Percentiles rank a stretch among this genome's conserved stretches.
Conservation (phyloP, 2,797 vertebrate species). For the Urosaurus nigricauda region DNA sequence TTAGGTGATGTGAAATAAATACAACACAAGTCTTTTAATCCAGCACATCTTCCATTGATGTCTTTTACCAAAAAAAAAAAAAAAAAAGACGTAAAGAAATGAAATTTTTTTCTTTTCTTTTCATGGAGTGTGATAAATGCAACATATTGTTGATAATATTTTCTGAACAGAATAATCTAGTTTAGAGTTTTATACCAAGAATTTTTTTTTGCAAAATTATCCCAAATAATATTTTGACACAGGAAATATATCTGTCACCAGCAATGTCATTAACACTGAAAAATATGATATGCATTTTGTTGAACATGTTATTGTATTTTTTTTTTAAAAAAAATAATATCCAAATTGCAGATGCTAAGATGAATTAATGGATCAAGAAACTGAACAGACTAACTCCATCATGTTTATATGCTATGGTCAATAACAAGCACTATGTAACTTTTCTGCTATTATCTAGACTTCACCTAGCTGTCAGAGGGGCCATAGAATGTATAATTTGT, state of each 20-base stretch:
- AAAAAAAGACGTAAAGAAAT: not conserved
- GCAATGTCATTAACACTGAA: not conserved
- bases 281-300: not conserved
- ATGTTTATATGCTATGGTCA: not conserved
- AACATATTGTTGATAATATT: not conserved
- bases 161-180: not conserved
- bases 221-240: no score
- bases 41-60: not conserved
- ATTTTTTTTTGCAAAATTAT: not conserved
- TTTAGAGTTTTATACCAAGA: not conserved
- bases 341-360: not conserved
- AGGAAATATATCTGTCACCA: not conserved
- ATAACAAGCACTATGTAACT: not conserved
- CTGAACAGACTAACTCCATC: not conserved
- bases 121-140: not conserved
- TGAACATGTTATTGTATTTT: not conserved
- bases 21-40: constrained; percentile 45
- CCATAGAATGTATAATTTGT: not conserved
- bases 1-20: constrained; percentile 52
- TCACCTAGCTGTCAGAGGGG: not conserved
- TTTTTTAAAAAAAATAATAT: not conserved
- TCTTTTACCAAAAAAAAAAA: not conserved
- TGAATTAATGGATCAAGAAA: not conserved
- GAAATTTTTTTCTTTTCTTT: not conserved
- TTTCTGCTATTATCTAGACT: not conserved